Base-by-base conservation (phyloP, 37 sponge, comb jelly and placozoan species). In the Agelas oroides region DNA sequence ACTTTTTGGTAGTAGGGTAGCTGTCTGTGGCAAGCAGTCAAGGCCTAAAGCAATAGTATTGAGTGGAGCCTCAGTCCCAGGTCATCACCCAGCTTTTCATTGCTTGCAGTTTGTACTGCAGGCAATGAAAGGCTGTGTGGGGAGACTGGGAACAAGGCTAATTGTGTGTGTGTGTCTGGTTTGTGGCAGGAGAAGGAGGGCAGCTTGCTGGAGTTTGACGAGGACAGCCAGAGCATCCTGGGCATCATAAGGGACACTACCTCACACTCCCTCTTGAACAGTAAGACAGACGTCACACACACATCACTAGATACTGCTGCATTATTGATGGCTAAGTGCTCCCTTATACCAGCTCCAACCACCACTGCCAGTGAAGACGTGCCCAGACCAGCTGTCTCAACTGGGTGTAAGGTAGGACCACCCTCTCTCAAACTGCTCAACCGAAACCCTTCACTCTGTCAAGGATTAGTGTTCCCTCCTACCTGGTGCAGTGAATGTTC, bases 181-280 rank as follows among this genome's bases (percentile, higher is more conserved):
- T 46, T 46, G 46, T 46, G 46, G 46, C 24, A 74, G 74, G 66
- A 86, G 37, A 70, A 78, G 27, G 72, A 87, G 27, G 65, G 33
- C 36, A 73, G 75, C 58, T 53, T 75, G 46, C 65, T 87, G 54
- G 61, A 25, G 5, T 46, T 79, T 27, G 95, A 94, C 72, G 92
- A 91, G 46, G 83, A 91, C 79, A 94, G 95, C 54, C 92, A 91
- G 53, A 75, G 71, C 19, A 70, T 94, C 25, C 82, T 94, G 30
- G 77, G 72, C 59, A 69, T 88, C 39, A 87, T 94, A 36, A 71
- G 54, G 23, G 74, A 89, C 72, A 89, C 78, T 66, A 63, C 89
- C 23, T 82, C 83, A 23, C 76, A 75, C 20, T 76, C 89, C 35
- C 61, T 53, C 14, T 34, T 68, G 18, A 62, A 53, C 74, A 88